phyloP scores from a whole-genome alignment of 2,888 invertebrate genomes.

The Tachystola acroxantha region DNA sequence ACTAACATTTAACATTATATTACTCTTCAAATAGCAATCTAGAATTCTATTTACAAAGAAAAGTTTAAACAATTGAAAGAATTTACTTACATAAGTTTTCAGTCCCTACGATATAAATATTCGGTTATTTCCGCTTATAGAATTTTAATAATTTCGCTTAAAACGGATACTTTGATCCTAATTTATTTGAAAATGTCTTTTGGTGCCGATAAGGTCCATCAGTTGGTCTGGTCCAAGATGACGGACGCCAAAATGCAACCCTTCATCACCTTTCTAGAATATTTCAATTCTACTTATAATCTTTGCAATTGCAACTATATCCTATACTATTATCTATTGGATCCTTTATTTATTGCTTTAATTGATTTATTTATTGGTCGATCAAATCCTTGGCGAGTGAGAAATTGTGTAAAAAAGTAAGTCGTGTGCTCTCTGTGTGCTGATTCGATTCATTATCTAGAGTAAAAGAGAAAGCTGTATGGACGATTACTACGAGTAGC shows the following conservation, averaged over 20 bases:
- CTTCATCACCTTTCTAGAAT: background rate
- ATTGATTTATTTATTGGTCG: slow-evolving; percentile 54
- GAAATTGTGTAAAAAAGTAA: slow-evolving; percentile 56
- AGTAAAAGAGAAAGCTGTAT: slow-evolving; percentile 55
- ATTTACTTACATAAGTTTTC: background rate
- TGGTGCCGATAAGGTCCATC: slow-evolving; percentile 55
- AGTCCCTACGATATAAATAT: slow-evolving; percentile 4
- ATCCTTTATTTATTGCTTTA: slow-evolving; percentile 61
- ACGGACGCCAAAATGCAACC: slow-evolving; percentile 5
- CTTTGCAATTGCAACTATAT: slow-evolving; percentile 30
- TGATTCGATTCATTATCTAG: slow-evolving; percentile 47
- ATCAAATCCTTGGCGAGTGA: slow-evolving; percentile 63
- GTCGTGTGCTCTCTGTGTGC: slow-evolving; percentile 65
- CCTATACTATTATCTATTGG: slow-evolving; percentile 48
- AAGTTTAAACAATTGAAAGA: slow-evolving; percentile 4
- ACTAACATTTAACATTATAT: too few relatives aligned
- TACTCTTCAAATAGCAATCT: background rate
- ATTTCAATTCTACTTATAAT: slow-evolving; percentile 3
- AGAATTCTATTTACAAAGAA: background rate
- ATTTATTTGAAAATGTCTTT: slow-evolving; percentile 53
- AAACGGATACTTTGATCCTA: slow-evolving; percentile 24
- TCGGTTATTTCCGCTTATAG: slow-evolving; percentile 5
- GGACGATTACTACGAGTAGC: slow-evolving; percentile 59
- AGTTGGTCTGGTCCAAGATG: slow-evolving; percentile 18
- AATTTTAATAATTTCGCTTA: slow-evolving; percentile 7